Evolutionary conservation across 2,797 vertebrate species (phyloP).

Genomic region (Pseudocheirus occidentalis): DNA sequence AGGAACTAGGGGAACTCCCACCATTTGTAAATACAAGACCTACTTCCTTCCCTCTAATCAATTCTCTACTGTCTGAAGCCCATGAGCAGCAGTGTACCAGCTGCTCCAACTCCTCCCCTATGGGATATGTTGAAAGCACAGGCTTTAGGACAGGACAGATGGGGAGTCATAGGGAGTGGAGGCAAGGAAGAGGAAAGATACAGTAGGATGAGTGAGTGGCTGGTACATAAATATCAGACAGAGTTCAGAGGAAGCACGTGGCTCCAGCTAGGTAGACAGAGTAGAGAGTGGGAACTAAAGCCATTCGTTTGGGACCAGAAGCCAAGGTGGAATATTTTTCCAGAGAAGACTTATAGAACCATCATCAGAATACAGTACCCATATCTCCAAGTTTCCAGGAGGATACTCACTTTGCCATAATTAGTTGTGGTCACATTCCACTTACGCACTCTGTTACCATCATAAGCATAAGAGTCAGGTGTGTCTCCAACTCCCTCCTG

Average conservation of each 20-base stretch:
- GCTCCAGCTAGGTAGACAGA: not conserved
- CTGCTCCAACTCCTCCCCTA: not conserved
- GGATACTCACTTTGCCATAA: conserved; percentile 94
- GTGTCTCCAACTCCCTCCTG: conserved; percentile 98
- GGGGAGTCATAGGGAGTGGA: not conserved
- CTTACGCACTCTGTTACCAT: conserved; percentile 98
- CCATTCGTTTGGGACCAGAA: not conserved
- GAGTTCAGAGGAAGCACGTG: not conserved
- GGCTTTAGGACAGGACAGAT: not conserved
- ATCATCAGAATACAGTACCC: not conserved
- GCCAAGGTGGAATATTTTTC: not conserved
- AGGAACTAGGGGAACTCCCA: not conserved
- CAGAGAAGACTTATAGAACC: not conserved
- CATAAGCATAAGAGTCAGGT: conserved; percentile 95
- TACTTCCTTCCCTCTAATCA: not conserved
- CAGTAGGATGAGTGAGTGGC: not conserved
- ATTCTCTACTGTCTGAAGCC: not conserved
- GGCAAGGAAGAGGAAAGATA: not conserved
- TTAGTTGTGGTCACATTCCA: conserved; percentile 99
- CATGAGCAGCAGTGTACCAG: not conserved
- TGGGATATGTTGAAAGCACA: not conserved
- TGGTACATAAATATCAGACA: not conserved
- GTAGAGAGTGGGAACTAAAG: not conserved
- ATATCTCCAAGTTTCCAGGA: not conserved
- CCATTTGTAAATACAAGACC: not conserved